phyloP scores from a whole-genome alignment of 2,113 vertebrate species.

The Scophthalmus maximus region DNA sequence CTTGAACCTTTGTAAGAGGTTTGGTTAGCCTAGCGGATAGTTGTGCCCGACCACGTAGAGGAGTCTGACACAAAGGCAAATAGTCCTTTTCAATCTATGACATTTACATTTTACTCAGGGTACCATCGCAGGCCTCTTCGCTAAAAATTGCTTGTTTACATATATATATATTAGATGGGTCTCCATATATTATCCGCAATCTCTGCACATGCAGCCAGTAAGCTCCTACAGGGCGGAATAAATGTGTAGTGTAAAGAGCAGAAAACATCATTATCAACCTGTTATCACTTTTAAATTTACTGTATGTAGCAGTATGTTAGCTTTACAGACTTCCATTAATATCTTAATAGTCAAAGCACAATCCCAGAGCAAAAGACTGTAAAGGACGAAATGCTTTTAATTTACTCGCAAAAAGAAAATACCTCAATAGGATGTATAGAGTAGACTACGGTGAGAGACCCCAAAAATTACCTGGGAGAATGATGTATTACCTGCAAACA shows the following conservation, averaged over 20 bases:
- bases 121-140: too few relatives aligned
- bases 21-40: too few relatives aligned
- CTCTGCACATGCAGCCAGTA: too few relatives aligned
- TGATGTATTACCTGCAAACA: not conserved
- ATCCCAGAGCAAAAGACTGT: not conserved
- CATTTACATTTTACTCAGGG: too few relatives aligned
- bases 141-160: too few relatives aligned
- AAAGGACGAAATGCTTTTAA: not conserved
- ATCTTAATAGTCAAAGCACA: not conserved
- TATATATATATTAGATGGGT: too few relatives aligned
- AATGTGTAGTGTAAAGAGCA: not conserved
- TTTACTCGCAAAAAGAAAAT: not conserved
- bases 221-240: too few relatives aligned
- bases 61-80: too few relatives aligned
- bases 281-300: not conserved
- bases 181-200: too few relatives aligned
- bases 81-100: too few relatives aligned
- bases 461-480: not conserved
- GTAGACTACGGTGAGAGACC: not conserved
- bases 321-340: not conserved
- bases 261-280: not conserved
- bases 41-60: too few relatives aligned
- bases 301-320: not conserved
- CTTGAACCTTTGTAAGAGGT: too few relatives aligned
- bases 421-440: not conserved